Evolutionary conservation across 64 coral and sea anemone genomes (phyloP).

Genomic region (Pachyseris speciosa): DNA sequence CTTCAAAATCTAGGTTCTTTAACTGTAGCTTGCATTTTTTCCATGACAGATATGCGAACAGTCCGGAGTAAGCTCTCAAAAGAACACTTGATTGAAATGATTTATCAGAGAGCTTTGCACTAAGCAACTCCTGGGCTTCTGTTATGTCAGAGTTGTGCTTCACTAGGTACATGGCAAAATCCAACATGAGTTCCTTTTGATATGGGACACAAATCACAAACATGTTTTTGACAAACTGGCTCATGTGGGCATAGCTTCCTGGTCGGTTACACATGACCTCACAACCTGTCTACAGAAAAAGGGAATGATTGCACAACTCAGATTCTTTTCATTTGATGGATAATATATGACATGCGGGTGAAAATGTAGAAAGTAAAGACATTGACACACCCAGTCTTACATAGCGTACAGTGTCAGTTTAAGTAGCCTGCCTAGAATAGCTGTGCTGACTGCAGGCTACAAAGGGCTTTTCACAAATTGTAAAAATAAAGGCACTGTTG

Average conservation of each 20-base stretch:
- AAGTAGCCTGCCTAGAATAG: no score
- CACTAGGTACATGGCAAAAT: constrained; percentile 84
- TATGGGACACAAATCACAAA: constrained; percentile 80
- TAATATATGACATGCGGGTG: no score
- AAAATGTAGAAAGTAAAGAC: no score
- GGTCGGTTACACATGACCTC: constrained; percentile 68
- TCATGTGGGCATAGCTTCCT: constrained; percentile 45
- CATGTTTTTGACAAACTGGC: constrained; percentile 86
- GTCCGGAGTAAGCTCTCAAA: constrained; percentile 71
- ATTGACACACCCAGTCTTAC: no score
- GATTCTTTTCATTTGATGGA: no score
- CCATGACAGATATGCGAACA: constrained; percentile 79
- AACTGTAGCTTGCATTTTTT: constrained; percentile 36
- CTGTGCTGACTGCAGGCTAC: no score
- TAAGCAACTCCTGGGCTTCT: constrained; percentile 83
- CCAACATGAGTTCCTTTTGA: constrained; percentile 77
- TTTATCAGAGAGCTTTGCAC: constrained; percentile 52
- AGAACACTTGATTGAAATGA: constrained; percentile 53
- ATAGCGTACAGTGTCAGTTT: no score
- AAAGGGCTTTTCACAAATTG: no score
- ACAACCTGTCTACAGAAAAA: constrained; percentile 66
- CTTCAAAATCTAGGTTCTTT: constrained; percentile 19
- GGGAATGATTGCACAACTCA: not conserved
- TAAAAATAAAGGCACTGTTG: no score
- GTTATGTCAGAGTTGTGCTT: constrained; percentile 65